Percentiles rank a stretch among this genome's conserved stretches.
phyloP scores from a whole-genome alignment of 2,113 vertebrate species.

The Halichoeres trimaculatus region DNA sequence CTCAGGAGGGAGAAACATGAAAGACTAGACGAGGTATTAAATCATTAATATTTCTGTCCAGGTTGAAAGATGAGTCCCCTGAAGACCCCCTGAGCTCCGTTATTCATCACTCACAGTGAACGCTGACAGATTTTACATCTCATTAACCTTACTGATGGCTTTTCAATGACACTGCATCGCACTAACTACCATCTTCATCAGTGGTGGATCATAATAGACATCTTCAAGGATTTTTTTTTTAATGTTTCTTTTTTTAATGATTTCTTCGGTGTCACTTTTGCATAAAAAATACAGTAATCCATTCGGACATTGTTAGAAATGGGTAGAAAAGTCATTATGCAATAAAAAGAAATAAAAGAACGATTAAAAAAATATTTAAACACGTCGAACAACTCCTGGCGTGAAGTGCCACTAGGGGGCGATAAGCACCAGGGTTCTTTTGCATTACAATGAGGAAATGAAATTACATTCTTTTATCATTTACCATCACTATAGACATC shows the following conservation, averaged over 20 bases:
- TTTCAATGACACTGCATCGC: slow-evolving; percentile 8
- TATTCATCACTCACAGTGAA: slow-evolving; percentile 24
- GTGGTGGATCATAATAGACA: neutral
- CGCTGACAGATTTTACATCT: slow-evolving; percentile 30
- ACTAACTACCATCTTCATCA: neutral
- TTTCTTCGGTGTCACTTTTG: slow-evolving; percentile 2
- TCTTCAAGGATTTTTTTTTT: neutral
- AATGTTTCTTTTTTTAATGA: neutral
- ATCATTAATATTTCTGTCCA: slow-evolving; percentile 33
- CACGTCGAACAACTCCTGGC: neutral
- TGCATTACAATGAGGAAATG: neutral
- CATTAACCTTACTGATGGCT: slow-evolving; percentile 30
- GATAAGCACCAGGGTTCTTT: slow-evolving; percentile 10
- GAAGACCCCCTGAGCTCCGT: neutral
- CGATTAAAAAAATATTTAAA: neutral
- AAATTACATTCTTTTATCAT: neutral
- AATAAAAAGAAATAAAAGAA: neutral
- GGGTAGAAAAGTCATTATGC: neutral
- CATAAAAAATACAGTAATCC: slow-evolving; percentile 12
- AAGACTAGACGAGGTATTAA: slow-evolving; percentile 22
- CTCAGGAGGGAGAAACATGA: slow-evolving; percentile 23
- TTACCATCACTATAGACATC: neutral
- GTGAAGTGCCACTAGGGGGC: slow-evolving; percentile 58
- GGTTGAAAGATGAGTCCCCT: slow-evolving; percentile 31
- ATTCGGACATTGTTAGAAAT: slow-evolving; percentile 1